phyloP scores from a whole-genome alignment of 2,113 vertebrate species.

The Brachirus orientalis region DNA sequence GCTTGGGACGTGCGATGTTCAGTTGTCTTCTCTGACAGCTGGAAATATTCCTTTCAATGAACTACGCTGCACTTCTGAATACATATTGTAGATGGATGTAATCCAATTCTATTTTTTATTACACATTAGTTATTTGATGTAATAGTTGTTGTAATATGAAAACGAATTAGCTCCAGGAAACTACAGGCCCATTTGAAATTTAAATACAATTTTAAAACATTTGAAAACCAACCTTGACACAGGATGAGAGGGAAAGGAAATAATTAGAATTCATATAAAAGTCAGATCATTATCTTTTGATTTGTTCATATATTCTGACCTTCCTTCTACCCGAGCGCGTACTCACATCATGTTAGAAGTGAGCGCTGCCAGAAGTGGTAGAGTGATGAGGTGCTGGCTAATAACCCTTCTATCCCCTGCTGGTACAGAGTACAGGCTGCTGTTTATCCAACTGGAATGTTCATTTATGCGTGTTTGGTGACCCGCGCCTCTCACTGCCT shows the following conservation, averaged over 20 bases:
- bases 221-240: slow-evolving; percentile 29
- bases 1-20: slow-evolving; percentile 24
- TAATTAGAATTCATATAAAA: slow-evolving; percentile 69
- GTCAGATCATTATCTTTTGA: slow-evolving; percentile 64
- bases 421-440: slow-evolving; percentile 55
- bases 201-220: slow-evolving; percentile 55
- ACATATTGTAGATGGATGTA: too few relatives aligned
- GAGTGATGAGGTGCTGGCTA: slow-evolving; percentile 56
- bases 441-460: slow-evolving; percentile 78
- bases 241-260: slow-evolving; percentile 26
- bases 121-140: too few relatives aligned
- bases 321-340: too few relatives aligned
- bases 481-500: slow-evolving; percentile 55
- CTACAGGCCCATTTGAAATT: slow-evolving; percentile 38
- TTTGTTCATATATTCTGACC: slow-evolving; percentile 40
- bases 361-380: slow-evolving; percentile 14
- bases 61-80: not conserved
- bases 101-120: too few relatives aligned
- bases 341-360: slow-evolving; percentile 14
- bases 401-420: slow-evolving; percentile 62
- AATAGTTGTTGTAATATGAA: not conserved
- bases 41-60: slow-evolving; percentile 1
- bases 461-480: slow-evolving; percentile 68
- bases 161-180: slow-evolving; percentile 26
- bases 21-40: not conserved